phyloP scores from a whole-genome alignment of 2,888 invertebrate species.

The Pheosia gnoma region DNA sequence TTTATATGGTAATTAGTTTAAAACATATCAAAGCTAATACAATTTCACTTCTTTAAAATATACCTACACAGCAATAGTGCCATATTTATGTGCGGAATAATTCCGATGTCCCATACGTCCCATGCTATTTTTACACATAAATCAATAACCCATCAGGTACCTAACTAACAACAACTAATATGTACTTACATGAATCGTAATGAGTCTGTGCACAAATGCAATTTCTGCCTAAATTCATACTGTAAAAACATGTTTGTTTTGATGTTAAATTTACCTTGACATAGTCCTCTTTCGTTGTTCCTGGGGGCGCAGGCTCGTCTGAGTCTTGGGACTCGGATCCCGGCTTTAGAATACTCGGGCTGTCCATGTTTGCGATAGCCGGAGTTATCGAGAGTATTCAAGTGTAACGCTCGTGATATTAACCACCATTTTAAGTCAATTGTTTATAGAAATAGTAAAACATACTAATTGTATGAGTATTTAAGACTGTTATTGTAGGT shows the following conservation, averaged over 20 bases:
- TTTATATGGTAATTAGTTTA: no score
- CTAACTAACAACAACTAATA: not conserved
- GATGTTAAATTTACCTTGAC: not conserved
- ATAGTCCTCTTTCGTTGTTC: constrained; percentile 25
- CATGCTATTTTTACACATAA: constrained; percentile 17
- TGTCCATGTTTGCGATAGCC: constrained; percentile 41
- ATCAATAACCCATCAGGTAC: constrained; percentile 29
- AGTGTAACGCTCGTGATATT: not conserved
- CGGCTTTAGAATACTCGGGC: constrained; percentile 28
- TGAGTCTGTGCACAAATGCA: not conserved
- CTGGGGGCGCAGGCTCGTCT: constrained; percentile 47
- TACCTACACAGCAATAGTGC: not conserved
- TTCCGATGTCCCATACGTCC: not conserved
- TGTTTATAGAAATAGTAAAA: not conserved
- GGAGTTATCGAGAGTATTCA: not conserved
- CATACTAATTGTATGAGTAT: no score
- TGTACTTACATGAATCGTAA: constrained; percentile 7
- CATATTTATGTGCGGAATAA: not conserved
- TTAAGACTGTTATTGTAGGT: no score
- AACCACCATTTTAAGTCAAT: not conserved
- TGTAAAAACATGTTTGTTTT: not conserved
- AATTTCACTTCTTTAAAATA: not conserved
- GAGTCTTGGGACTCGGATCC: constrained; percentile 53
- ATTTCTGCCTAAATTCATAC: not conserved
- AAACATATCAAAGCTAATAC: not conserved